Conservation (phyloP, 1,140 invertebrate species). For the Thereuonema tuberculata region DNA sequence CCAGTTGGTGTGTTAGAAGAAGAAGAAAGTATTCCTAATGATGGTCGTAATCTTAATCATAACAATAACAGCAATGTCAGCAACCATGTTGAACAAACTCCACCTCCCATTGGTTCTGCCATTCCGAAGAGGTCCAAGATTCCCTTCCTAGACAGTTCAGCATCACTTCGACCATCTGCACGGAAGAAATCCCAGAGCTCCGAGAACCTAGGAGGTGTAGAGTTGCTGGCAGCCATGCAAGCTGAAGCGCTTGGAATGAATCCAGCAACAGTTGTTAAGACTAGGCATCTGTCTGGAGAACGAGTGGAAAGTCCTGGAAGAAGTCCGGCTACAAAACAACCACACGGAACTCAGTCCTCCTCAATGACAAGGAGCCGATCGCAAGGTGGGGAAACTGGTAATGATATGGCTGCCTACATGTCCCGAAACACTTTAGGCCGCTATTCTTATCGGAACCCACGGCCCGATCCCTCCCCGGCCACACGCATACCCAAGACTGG, state of each 20-base stretch:
- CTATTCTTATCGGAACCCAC: not conserved
- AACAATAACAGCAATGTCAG: not conserved
- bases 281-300: not conserved
- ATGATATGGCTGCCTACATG: not conserved
- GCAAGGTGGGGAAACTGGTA: not conserved
- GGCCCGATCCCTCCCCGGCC: not conserved
- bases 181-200: not conserved
- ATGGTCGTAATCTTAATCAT: not conserved
- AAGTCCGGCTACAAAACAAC: not conserved
- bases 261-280: not conserved
- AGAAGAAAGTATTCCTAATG: too few species aligned
- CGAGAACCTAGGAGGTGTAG: not conserved
- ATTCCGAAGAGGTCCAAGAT: not conserved
- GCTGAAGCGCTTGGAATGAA: not conserved
- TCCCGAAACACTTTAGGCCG: not conserved
- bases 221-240: too few species aligned
- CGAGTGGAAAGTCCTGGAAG: not conserved
- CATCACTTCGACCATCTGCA: not conserved
- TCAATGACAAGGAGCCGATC: slow-evolving; percentile 1
- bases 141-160: not conserved
- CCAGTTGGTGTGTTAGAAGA: too few species aligned
- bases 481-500: not conserved
- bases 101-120: not conserved
- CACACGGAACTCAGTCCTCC: too few species aligned
- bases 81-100: not conserved